phyloP scores from a whole-genome alignment of 2,113 vertebrate genomes.

The Bos javanicus region DNA sequence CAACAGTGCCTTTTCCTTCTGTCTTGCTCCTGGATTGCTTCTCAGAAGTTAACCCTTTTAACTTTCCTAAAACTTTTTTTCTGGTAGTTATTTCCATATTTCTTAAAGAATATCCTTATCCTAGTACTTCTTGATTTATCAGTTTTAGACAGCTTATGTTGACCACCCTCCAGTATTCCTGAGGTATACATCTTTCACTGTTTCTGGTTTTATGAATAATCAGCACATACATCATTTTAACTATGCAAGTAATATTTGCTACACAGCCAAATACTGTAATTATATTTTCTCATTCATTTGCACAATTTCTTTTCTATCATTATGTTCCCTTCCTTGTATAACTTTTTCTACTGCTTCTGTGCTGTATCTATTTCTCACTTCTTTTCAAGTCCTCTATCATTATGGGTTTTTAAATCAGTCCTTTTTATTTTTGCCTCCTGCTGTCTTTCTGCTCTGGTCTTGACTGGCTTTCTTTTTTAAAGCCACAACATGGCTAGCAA shows the following conservation, averaged over 20 bases:
- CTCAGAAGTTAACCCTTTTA: neutral
- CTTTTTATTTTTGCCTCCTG: neutral
- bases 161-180: neutral
- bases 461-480: neutral
- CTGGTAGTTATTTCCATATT: neutral
- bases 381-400: neutral
- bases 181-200: neutral
- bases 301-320: neutral
- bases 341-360: neutral
- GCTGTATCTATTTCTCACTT: neutral
- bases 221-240: neutral
- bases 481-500: neutral
- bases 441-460: neutral
- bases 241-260: neutral
- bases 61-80: neutral
- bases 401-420: neutral
- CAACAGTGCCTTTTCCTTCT: neutral
- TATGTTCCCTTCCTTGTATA: neutral
- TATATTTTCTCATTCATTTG: neutral
- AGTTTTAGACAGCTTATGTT: neutral
- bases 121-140: neutral
- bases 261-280: neutral
- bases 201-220: constrained; percentile 7
- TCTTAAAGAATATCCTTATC: constrained; percentile 3
- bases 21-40: neutral